Conservation (phyloP, 2,888 invertebrate species). For the Marasmarcha lunaedactyla region DNA sequence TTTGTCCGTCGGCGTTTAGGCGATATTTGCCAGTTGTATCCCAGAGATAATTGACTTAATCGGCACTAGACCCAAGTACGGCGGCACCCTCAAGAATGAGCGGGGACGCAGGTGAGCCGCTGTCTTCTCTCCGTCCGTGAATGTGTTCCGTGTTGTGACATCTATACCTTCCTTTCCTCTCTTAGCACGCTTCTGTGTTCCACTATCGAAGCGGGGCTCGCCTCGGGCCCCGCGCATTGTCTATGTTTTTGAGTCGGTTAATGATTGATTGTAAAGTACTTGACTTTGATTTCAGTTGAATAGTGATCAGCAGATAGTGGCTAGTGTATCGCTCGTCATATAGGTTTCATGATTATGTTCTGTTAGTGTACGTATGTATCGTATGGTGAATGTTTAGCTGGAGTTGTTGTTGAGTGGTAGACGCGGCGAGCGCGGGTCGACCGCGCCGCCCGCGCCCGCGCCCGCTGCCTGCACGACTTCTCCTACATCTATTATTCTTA, state of each 20-base stretch:
- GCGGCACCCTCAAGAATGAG: constrained; percentile 99
- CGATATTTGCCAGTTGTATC: constrained; percentile 99
- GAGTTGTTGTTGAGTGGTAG: constrained; percentile 67
- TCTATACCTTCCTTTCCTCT: constrained; percentile 68
- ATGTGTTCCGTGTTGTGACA: constrained; percentile 71
- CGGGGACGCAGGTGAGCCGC: constrained; percentile 99
- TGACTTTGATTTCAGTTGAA: constrained; percentile 65
- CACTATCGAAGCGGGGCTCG: constrained; percentile 66
- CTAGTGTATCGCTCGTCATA: constrained; percentile 68
- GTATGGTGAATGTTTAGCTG: constrained; percentile 62
- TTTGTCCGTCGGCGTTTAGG: constrained; percentile 82
- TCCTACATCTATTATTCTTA: constrained; percentile 48
- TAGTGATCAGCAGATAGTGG: constrained; percentile 69
- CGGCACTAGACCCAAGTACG: constrained; percentile 99
- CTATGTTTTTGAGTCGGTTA: constrained; percentile 64
- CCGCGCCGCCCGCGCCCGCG: constrained; percentile 27
- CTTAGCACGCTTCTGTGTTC: constrained; percentile 73
- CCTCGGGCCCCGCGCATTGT: constrained; percentile 63
- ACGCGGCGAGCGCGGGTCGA: constrained; percentile 32
- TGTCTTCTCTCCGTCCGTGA: constrained; percentile 72
- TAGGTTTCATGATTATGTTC: constrained; percentile 67
- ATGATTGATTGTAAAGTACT: constrained; percentile 65
- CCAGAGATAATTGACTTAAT: constrained; percentile 99
- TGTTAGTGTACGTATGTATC: constrained; percentile 58
- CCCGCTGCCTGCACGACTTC: constrained; percentile 64